A percentile compares a stretch with the other conserved stretches of the same genome.
phyloP scores from a whole-genome alignment of 2,113 vertebrate genomes.

The Caloenas nicobarica region DNA sequence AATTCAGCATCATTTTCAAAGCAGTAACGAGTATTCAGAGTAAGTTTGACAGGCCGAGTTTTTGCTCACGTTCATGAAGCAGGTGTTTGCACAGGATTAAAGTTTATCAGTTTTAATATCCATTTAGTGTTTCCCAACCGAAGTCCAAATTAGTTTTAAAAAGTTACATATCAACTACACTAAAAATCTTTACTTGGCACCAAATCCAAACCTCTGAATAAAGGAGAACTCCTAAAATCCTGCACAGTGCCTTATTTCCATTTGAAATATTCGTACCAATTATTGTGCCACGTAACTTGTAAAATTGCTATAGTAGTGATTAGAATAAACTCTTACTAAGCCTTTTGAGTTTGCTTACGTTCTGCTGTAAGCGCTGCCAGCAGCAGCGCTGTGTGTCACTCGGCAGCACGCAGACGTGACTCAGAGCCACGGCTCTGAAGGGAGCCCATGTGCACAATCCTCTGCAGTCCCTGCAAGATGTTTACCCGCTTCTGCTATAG shows the following conservation, averaged over 20 bases:
- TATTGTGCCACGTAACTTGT: background rate
- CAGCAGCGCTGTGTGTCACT: background rate
- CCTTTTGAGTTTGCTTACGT: background rate
- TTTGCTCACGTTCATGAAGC: background rate
- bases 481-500: background rate
- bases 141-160: background rate
- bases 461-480: conserved; percentile 54
- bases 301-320: background rate
- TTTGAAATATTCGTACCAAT: background rate
- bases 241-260: background rate
- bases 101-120: background rate
- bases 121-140: background rate
- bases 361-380: background rate
- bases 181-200: background rate
- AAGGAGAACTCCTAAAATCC: background rate
- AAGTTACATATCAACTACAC: background rate
- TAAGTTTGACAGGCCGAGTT: background rate
- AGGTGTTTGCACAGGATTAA: background rate
- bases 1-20: background rate
- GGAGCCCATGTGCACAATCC: conserved; percentile 54
- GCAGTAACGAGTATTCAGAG: background rate
- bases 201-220: background rate
- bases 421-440: conserved; percentile 28
- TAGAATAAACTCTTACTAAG: background rate
- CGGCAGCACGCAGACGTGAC: conserved; percentile 19